Percentiles rank a stretch among this genome's conserved stretches.
Conservation (phyloP, 2,113 vertebrate species). For the Grantiella picta region DNA sequence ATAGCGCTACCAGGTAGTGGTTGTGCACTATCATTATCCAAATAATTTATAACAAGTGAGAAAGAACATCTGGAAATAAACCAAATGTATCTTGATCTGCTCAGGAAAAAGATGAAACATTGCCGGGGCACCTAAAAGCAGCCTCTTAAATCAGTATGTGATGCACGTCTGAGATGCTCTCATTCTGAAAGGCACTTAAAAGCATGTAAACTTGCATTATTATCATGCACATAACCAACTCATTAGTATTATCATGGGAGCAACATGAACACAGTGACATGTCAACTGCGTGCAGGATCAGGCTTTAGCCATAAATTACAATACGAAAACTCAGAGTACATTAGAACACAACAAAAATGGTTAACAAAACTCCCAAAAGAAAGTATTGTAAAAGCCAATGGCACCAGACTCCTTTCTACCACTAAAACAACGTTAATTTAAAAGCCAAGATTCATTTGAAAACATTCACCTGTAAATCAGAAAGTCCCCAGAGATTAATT, state of each 20-base stretch:
- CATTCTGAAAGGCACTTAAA: background rate
- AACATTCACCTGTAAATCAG: conserved; percentile 35
- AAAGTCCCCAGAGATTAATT: conserved; percentile 32
- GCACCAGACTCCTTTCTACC: background rate
- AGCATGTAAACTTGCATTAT: background rate
- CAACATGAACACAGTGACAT: background rate
- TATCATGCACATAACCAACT: background rate
- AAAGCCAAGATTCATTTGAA: conserved; percentile 12
- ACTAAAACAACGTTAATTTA: background rate
- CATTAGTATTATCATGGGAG: background rate
- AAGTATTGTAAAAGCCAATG: background rate
- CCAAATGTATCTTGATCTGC: background rate
- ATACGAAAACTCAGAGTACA: background rate
- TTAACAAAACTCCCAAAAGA: conserved; percentile 6
- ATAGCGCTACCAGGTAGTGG: background rate
- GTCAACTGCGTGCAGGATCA: background rate
- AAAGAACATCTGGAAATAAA: background rate
- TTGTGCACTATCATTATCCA: background rate
- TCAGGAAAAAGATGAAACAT: background rate
- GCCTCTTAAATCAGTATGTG: background rate
- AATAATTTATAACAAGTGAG: conserved; percentile 18
- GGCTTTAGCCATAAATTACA: background rate
- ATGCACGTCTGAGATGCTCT: background rate
- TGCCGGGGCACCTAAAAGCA: background rate
- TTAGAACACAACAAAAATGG: background rate